Conservation (phyloP, 1,140 invertebrate genomes). For the Heterodera carotae region DNA sequence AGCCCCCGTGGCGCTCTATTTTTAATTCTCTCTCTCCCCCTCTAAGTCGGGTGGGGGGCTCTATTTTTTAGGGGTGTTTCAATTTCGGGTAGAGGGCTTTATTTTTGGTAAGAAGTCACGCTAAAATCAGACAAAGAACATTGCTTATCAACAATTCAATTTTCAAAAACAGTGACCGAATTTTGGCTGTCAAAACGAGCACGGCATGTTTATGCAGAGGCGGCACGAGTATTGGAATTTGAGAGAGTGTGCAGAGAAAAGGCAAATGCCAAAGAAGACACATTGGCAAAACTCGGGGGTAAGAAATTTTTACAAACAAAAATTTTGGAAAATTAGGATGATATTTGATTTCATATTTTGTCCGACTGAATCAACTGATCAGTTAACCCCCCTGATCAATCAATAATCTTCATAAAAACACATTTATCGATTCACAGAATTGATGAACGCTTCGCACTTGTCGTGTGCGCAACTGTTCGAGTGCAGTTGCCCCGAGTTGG, state of each 20-base stretch:
- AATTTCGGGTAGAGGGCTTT: not conserved
- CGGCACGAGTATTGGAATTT: slow-evolving; percentile 77
- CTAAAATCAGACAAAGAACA: not conserved
- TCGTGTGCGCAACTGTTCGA: slow-evolving; percentile 85
- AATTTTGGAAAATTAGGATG: too few relatives aligned
- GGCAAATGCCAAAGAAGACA: slow-evolving; percentile 1
- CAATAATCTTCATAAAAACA: not conserved
- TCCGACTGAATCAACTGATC: too few relatives aligned
- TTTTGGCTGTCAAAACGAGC: slow-evolving; percentile 84
- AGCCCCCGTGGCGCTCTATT: too few relatives aligned
- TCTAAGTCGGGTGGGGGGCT: too few relatives aligned
- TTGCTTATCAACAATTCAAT: slow-evolving; percentile 18
- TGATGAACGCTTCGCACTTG: slow-evolving; percentile 86
- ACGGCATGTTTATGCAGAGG: slow-evolving; percentile 81
- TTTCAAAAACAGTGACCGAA: slow-evolving; percentile 54
- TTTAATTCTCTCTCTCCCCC: too few relatives aligned
- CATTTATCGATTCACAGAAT: slow-evolving; percentile 72
- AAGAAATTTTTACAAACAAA: not conserved
- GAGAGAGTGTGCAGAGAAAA: slow-evolving; percentile 71
- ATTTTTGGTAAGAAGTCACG: not conserved
- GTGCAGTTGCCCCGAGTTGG: slow-evolving; percentile 84
- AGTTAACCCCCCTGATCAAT: not conserved
- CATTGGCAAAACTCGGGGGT: slow-evolving; percentile 18
- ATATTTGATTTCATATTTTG: too few relatives aligned
- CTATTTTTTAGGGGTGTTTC: too few relatives aligned